These are phyloP conservation scores for Myathropa florea DNA, from an alignment of 2,888 invertebrate species.

Conservation along the genomic window DNA sequence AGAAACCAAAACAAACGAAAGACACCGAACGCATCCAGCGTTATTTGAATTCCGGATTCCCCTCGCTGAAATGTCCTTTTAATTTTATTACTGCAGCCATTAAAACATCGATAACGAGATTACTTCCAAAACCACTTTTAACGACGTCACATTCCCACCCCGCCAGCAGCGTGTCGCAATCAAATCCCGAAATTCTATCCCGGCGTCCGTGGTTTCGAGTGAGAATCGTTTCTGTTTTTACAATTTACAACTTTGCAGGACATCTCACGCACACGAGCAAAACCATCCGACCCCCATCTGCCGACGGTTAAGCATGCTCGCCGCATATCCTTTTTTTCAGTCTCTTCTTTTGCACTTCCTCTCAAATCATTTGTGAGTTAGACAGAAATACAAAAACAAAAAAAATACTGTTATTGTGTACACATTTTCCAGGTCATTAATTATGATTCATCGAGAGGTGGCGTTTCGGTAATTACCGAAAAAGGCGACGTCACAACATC, in stretches of 20 bases:
- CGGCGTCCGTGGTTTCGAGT: neutral
- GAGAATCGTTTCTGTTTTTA: slow-evolving; percentile 23
- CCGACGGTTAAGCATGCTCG: slow-evolving; percentile 28
- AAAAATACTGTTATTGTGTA: slow-evolving; percentile 15
- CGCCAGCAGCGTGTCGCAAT: neutral
- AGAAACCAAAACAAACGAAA: neutral
- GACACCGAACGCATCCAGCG: slow-evolving; percentile 2
- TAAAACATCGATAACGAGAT: slow-evolving; percentile 70
- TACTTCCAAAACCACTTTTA: slow-evolving; percentile 51
- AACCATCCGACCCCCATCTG: slow-evolving; percentile 15
- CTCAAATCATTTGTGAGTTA: slow-evolving; percentile 40
- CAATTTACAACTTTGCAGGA: slow-evolving; percentile 47
- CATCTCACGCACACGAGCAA: slow-evolving; percentile 43
- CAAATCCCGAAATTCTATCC: neutral
- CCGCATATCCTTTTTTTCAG: slow-evolving; percentile 56
- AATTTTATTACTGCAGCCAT: slow-evolving; percentile 62
- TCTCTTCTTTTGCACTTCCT: neutral
- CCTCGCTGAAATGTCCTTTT: slow-evolving; percentile 40
- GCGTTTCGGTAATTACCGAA: slow-evolving; percentile 90
- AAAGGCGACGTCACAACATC: slow-evolving; percentile 91
- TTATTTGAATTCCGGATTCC: slow-evolving; percentile 18
- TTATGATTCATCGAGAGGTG: slow-evolving; percentile 90
- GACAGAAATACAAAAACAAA: slow-evolving; percentile 20
- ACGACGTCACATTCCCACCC: neutral
- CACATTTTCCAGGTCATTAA: slow-evolving; percentile 85